Evolutionary conservation across 2,113 vertebrate species (phyloP).

Genomic region (Megaptera novaeangliae): DNA sequence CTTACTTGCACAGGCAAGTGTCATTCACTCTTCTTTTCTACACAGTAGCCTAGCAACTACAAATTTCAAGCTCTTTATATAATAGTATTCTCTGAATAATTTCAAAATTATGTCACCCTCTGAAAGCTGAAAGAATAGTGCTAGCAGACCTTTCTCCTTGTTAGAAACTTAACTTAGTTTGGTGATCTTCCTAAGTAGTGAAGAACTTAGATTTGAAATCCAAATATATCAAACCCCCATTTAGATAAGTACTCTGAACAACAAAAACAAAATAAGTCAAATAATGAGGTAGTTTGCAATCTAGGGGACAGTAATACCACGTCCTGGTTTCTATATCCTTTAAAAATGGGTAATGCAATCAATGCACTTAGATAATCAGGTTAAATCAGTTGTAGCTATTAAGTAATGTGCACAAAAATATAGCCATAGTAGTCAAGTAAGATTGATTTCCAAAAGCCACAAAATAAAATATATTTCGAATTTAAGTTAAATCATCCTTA

Average conservation of each 20-base stretch:
- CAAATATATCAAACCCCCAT: not conserved
- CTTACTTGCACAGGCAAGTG: not conserved
- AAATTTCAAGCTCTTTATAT: not conserved
- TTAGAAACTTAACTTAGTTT: not conserved
- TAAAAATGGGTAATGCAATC: not conserved
- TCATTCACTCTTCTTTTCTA: not conserved
- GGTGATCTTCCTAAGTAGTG: not conserved
- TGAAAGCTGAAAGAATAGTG: not conserved
- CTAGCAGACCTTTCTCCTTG: not conserved
- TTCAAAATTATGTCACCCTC: not conserved
- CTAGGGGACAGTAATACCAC: not conserved
- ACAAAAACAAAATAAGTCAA: not conserved
- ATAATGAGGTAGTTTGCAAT: not conserved
- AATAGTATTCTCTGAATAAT: not conserved
- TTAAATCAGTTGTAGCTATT: not conserved
- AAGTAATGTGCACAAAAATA: not conserved
- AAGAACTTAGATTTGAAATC: not conserved
- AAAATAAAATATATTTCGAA: not conserved
- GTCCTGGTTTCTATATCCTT: not conserved
- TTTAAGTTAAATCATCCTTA: not conserved
- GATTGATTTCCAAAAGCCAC: not conserved
- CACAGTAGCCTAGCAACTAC: conserved; percentile 11
- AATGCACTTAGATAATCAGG: not conserved
- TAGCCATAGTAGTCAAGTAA: not conserved
- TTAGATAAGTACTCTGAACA: not conserved